Conservation (phyloP, 2,888 invertebrate species). For the Sepiola atlantica region DNA sequence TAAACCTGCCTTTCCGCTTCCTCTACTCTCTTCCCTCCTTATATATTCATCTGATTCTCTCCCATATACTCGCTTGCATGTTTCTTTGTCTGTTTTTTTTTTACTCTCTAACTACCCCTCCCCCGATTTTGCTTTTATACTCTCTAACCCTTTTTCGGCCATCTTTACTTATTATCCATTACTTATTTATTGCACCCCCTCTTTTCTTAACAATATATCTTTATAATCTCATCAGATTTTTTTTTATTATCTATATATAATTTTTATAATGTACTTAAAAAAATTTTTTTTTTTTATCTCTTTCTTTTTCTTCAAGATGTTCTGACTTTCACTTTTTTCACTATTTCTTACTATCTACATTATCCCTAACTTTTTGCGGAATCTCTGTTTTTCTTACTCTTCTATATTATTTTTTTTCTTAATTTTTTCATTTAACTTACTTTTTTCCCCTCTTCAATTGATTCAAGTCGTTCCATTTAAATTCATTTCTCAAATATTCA, state of each 20-base stretch:
- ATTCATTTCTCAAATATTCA: background rate
- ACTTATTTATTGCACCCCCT: background rate
- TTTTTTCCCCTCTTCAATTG: background rate
- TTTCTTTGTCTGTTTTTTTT: background rate
- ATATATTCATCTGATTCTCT: background rate
- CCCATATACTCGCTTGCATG: background rate
- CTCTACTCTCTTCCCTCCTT: background rate
- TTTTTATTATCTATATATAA: background rate
- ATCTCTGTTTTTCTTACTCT: background rate
- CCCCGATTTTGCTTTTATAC: conserved; percentile 6
- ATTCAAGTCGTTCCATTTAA: background rate
- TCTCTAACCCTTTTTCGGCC: conserved; percentile 24
- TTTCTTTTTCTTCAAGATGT: too few species aligned
- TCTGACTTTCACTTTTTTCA: background rate
- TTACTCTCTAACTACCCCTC: conserved; percentile 9
- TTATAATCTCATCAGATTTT: background rate
- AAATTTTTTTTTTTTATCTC: too few species aligned
- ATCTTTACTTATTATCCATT: background rate
- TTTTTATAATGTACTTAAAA: too few species aligned
- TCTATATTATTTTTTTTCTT: background rate
- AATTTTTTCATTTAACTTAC: background rate
- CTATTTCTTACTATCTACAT: background rate
- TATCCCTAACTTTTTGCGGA: background rate
- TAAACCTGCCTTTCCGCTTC: background rate
- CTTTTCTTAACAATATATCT: background rate